phyloP scores from a whole-genome alignment of 2,888 invertebrate genomes.

The Pristionchus japonicus region DNA sequence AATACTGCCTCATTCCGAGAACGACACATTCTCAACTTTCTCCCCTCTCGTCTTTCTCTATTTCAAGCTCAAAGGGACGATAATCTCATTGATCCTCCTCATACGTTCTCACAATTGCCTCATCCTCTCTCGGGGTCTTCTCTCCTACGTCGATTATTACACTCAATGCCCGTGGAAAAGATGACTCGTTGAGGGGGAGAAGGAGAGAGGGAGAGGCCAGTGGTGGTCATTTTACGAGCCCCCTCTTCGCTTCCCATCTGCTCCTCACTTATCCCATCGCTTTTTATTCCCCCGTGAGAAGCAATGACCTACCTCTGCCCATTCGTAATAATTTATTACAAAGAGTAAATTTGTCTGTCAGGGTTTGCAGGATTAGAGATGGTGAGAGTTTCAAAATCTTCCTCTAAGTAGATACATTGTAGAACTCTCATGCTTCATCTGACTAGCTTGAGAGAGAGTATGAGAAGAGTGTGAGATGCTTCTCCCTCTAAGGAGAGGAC shows the following conservation, averaged over 20 bases:
- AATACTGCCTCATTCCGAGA: not conserved
- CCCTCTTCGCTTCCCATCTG: not conserved
- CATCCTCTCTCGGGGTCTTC: not conserved
- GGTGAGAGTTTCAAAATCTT: too few relatives aligned
- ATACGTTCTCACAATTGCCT: not conserved
- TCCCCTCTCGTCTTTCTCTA: not conserved
- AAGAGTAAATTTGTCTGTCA: not conserved
- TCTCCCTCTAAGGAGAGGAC: not conserved
- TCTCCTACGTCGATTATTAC: constrained; percentile 26
- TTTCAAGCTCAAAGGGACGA: not conserved
- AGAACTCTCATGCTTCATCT: too few relatives aligned
- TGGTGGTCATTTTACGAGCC: constrained; percentile 26
- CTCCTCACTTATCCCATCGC: constrained; percentile 24
- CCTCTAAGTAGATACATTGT: too few relatives aligned
- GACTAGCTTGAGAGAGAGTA: too few relatives aligned
- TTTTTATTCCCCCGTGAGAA: not conserved
- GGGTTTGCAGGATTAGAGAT: not conserved
- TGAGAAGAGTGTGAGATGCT: not conserved
- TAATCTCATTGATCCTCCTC: not conserved
- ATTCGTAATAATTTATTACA: too few relatives aligned
- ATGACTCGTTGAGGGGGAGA: not conserved
- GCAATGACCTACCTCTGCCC: not conserved
- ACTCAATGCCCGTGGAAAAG: not conserved
- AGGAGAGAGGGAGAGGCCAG: not conserved
- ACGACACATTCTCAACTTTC: not conserved